Evolutionary conservation across 37 sponge, comb jelly and placozoan genomes (phyloP).

Genomic region (Spongilla lacustris): DNA sequence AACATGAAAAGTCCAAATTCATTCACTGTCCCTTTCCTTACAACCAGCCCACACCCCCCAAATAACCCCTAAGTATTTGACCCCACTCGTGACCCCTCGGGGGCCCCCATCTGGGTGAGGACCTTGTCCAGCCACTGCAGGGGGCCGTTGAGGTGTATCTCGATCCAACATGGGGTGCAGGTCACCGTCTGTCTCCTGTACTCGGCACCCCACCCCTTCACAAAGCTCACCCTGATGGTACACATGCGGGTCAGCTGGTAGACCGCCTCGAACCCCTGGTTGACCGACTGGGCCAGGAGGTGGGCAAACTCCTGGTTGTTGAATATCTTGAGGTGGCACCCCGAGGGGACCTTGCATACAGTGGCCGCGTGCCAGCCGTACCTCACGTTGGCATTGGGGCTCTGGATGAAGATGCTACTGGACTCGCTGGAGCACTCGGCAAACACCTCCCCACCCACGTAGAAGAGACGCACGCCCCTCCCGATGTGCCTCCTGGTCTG

Average conservation of each 20-base stretch:
- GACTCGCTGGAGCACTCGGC: slow-evolving; percentile 83
- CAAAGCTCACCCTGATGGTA: slow-evolving; percentile 93
- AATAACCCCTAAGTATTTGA: not conserved
- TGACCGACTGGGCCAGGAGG: slow-evolving; percentile 77
- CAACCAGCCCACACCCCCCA: too few species aligned
- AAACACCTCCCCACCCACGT: slow-evolving; percentile 87
- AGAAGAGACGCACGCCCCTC: slow-evolving; percentile 78
- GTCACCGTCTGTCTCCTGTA: slow-evolving; percentile 92
- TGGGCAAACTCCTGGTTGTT: slow-evolving; percentile 91
- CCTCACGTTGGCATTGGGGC: slow-evolving; percentile 85
- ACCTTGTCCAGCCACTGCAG: slow-evolving; percentile 97
- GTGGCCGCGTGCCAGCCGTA: slow-evolving; percentile 93
- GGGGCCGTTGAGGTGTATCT: slow-evolving; percentile 90
- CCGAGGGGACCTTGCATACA: slow-evolving; percentile 91
- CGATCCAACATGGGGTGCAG: slow-evolving; percentile 95
- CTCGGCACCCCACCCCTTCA: slow-evolving; percentile 99
- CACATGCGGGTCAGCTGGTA: slow-evolving; percentile 98
- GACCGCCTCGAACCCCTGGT: slow-evolving; percentile 89
- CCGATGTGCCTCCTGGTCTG: slow-evolving; percentile 87
- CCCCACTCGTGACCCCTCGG: slow-evolving; percentile 6
- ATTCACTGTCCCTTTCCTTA: too few species aligned
- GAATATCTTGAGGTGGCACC: slow-evolving; percentile 85
- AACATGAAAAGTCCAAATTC: too few species aligned
- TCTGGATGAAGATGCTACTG: slow-evolving; percentile 79
- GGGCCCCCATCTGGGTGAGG: slow-evolving; percentile 85